A percentile compares a stretch with the other conserved stretches of the same genome.
These are phyloP conservation scores for Cacatua alba DNA, from an alignment of 2,113 vertebrate genomes.

Conservation along the genomic window DNA sequence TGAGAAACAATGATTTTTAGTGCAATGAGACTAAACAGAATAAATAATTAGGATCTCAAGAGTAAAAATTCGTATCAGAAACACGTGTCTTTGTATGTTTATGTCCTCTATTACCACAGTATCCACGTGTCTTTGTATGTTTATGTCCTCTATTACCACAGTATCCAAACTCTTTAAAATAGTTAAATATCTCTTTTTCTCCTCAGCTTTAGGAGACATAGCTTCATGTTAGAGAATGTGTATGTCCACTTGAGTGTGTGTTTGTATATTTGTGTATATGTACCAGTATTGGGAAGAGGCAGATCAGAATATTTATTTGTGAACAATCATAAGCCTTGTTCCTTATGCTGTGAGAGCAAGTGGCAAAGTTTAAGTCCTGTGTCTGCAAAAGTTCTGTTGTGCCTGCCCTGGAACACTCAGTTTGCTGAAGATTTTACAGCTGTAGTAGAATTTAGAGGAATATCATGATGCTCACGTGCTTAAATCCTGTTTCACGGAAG, in stretches of 20 bases:
- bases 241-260: rapidly evolving
- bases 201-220: neutral
- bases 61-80: neutral
- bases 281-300: neutral
- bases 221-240: neutral
- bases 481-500: neutral
- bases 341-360: neutral
- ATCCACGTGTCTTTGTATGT: neutral
- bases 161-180: neutral
- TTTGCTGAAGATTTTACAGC: neutral
- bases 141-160: too few species aligned
- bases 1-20: neutral
- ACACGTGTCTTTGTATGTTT: neutral
- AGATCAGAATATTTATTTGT: neutral
- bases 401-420: neutral
- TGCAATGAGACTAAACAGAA: neutral
- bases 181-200: neutral
- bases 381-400: neutral
- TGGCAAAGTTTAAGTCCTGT: neutral
- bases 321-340: neutral
- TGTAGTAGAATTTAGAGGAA: neutral
- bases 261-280: neutral
- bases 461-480: neutral
- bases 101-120: neutral
- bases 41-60: neutral